These are phyloP conservation scores for Sminthopsis crassicaudata DNA, from an alignment of 2,113 vertebrate species.

Conservation along the genomic window DNA sequence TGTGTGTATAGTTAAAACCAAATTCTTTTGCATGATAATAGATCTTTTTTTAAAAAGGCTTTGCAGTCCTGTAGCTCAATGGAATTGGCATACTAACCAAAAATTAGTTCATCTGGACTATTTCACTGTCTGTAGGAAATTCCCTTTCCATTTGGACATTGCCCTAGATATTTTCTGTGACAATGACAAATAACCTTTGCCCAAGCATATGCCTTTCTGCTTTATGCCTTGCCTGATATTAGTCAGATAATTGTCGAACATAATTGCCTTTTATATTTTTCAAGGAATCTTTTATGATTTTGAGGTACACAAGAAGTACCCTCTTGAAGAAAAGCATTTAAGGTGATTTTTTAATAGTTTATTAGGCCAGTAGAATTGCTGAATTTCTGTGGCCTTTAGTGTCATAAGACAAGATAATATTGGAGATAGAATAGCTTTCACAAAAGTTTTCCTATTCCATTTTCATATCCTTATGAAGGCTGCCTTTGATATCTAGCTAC, in stretches of 20 bases:
- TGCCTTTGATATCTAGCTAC: background rate
- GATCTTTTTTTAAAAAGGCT: background rate
- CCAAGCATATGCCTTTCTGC: background rate
- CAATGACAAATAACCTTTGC: background rate
- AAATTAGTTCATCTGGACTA: background rate
- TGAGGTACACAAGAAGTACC: background rate
- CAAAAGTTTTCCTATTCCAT: background rate
- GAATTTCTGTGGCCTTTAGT: background rate
- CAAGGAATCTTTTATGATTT: background rate
- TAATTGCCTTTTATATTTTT: background rate
- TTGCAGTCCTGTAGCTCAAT: background rate
- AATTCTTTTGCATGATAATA: background rate
- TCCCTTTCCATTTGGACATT: background rate
- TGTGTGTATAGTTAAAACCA: background rate
- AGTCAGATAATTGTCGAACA: background rate
- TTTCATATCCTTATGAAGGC: background rate
- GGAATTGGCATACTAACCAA: background rate
- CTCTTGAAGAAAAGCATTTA: background rate
- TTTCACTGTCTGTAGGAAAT: background rate
- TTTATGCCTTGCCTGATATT: background rate
- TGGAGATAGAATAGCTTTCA: background rate
- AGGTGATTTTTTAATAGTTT: background rate
- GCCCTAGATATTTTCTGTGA: background rate
- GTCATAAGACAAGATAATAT: background rate
- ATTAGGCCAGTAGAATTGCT: background rate